Percentiles rank a stretch among this genome's conserved stretches.
Conservation (phyloP, 1,140 invertebrate species). For the Lepidotrigona ventralis region DNA sequence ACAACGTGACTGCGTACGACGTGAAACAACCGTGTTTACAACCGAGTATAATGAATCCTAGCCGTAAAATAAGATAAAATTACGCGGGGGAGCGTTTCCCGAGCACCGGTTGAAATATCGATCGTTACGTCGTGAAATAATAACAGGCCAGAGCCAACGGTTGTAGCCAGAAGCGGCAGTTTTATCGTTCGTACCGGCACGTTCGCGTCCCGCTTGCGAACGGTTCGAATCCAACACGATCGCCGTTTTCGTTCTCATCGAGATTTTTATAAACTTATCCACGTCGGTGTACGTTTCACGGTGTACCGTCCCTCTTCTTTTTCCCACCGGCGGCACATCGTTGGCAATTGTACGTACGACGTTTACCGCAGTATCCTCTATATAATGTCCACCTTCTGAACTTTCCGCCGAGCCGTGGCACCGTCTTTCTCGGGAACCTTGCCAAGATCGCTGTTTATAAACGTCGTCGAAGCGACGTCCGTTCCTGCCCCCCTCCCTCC, state of each 20-base stretch:
- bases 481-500: neutral
- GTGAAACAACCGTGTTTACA: constrained; percentile 17
- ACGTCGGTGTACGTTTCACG: neutral
- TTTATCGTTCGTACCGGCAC: neutral
- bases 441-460: constrained; percentile 60
- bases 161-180: neutral
- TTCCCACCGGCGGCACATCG: neutral
- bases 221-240: neutral
- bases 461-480: constrained; percentile 35
- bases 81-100: constrained; percentile 4
- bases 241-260: neutral
- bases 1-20: constrained; percentile 28
- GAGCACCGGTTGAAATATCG: neutral
- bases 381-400: constrained; percentile 39
- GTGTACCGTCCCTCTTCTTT: no score
- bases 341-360: constrained; percentile 2
- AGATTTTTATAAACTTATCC: neutral
- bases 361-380: constrained; percentile 16
- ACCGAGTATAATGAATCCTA: constrained; percentile 44
- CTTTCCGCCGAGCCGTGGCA: constrained; percentile 30
- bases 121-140: constrained; percentile 11
- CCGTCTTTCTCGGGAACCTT: constrained; percentile 54
- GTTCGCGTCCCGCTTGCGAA: neutral
- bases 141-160: neutral
- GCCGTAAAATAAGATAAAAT: constrained; percentile 21